phyloP scores from a whole-genome alignment of 2,797 vertebrate genomes.

The Esox masquinongy region DNA sequence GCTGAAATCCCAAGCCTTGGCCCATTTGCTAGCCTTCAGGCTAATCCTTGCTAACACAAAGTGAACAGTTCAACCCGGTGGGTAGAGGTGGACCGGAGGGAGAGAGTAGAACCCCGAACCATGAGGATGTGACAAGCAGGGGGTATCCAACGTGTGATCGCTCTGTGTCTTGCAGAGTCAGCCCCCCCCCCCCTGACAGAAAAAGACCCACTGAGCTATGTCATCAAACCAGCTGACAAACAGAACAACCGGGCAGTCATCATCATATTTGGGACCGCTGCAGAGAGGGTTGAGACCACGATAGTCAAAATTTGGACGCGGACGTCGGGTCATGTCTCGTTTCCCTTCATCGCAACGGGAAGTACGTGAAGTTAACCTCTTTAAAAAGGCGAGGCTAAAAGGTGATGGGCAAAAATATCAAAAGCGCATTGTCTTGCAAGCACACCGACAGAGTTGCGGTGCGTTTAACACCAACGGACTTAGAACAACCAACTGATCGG shows the following conservation, averaged over 20 bases:
- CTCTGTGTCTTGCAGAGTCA: background rate
- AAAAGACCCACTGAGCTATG: background rate
- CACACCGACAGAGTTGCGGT: conserved; percentile 32
- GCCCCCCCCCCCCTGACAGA: background rate
- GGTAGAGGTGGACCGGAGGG: background rate
- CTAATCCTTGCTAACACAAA: conserved; percentile 38
- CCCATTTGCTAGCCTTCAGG: conserved; percentile 28
- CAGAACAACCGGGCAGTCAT: background rate
- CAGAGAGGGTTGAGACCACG: background rate
- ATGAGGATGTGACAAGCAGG: background rate
- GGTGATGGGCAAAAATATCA: conserved; percentile 27
- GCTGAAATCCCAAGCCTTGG: conserved; percentile 42
- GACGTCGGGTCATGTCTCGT: background rate
- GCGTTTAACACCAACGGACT: conserved; percentile 28
- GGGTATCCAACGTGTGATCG: background rate
- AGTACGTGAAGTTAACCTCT: background rate
- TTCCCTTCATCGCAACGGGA: too few relatives aligned
- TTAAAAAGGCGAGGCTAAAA: background rate
- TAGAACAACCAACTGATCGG: conserved; percentile 63
- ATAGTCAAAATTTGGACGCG: background rate
- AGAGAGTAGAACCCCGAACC: background rate
- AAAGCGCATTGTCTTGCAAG: conserved; percentile 41
- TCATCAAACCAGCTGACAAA: background rate
- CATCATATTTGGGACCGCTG: background rate
- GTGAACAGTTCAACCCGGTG: conserved; percentile 8